Evolutionary conservation across 2,888 invertebrate genomes (phyloP), one percentile per base, ranked within the genome.

Genomic region (Volucella zonaria): DNA sequence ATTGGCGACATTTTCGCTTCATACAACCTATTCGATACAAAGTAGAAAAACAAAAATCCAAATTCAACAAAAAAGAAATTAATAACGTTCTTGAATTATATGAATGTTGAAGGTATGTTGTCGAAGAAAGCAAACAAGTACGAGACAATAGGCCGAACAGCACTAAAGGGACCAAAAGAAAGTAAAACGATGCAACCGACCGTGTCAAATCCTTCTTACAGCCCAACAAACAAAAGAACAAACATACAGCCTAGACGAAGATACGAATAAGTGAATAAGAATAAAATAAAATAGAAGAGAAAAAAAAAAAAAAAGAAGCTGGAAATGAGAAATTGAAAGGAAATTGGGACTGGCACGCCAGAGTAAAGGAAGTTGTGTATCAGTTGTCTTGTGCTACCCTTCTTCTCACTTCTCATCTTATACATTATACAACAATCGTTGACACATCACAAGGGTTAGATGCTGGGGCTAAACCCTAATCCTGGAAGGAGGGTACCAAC

Each of bases 1-100:
- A 78, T 80, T 73, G 87, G 88, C 82, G 87, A 85, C 87, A 87
- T 87, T 77, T 73, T 86, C 67, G 82, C 74, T 82, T 87, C 82
- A 87, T 81, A 70, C 75, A 80, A 82, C 76, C 87, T 87, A 31
- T 31, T 31, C 31, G 51, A 78, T 78, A 80, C 23, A 75, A 76
- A 47, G 73, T 47, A 23, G 45, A 74, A 51, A 45, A 56, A 1
- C 40, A 52, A 40, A 40, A 79, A 14, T 43, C 58, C 43, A 81
- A 70, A 40, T 8, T 47, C 42, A 67, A 74, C 71, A 85, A 76
- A 76, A 76, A 81, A 67, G 66, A 85, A 85, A 85, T 81, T 81
- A 85, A 81, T 76, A 85, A 81, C 76, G 77, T 85, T 77, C 47
- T 45, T 18, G 18, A 56, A 64, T 64, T 54, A n/a, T 31, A 62